phyloP scores from a whole-genome alignment of 2,113 vertebrate genomes.

The Pomatorhinus ruficollis region DNA sequence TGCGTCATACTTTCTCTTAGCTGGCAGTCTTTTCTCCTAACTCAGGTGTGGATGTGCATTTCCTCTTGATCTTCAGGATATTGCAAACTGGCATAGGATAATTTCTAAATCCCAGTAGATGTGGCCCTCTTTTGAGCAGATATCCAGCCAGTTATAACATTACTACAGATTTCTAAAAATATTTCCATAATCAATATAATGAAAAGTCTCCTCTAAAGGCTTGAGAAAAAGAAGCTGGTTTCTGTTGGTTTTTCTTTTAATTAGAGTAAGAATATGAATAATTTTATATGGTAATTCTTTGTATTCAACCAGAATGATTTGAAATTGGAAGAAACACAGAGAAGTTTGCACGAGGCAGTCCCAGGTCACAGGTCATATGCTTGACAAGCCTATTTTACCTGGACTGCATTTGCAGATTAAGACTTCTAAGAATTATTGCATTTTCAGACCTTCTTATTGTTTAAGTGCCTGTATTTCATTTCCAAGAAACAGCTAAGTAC shows the following conservation, averaged over 20 bases:
- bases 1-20: background rate
- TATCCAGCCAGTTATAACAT: background rate
- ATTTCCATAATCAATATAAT: background rate
- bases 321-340: background rate
- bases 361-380: background rate
- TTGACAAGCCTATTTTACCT: background rate
- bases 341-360: background rate
- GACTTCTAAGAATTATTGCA: background rate
- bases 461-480: background rate
- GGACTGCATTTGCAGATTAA: background rate
- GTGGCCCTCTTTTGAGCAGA: accelerated
- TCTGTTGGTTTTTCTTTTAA: background rate
- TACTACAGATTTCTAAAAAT: background rate
- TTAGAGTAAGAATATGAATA: background rate
- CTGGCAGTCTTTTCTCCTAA: background rate
- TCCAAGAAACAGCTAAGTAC: background rate
- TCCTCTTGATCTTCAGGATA: background rate
- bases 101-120: background rate
- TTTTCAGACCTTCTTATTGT: background rate
- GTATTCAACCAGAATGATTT: background rate
- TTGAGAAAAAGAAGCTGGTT: background rate
- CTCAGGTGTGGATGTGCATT: background rate
- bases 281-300: background rate
- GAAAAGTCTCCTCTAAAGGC: background rate
- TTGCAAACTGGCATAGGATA: background rate